These are phyloP conservation scores for Anser cygnoides DNA, from an alignment of 2,113 vertebrate genomes.

Conservation along the genomic window DNA sequence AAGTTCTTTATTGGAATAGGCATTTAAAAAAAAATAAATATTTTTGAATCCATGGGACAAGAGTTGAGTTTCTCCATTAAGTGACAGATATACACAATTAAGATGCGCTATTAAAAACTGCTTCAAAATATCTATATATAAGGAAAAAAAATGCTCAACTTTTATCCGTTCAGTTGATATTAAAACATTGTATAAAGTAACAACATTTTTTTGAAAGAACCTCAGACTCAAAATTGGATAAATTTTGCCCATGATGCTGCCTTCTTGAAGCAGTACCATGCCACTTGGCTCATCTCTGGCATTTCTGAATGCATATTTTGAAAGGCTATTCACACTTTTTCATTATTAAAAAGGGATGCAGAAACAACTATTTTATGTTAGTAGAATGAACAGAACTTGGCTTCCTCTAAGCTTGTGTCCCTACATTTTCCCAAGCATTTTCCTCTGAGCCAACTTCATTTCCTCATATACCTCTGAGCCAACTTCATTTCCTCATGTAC, in stretches of 20 bases:
- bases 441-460: neutral
- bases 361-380: neutral
- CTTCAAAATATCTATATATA: neutral
- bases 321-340: neutral
- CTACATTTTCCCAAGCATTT: neutral
- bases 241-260: neutral
- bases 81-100: no score
- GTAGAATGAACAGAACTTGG: neutral
- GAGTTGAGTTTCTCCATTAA: neutral
- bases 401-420: neutral
- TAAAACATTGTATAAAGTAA: neutral
- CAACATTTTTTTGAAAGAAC: neutral
- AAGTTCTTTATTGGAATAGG: neutral
- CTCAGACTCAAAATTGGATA: neutral
- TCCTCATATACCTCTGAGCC: neutral
- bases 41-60: neutral
- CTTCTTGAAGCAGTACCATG: neutral
- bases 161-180: neutral
- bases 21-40: neutral
- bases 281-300: neutral
- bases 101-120: accelerated
- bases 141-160: neutral
- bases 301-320: neutral
- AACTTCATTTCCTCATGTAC: neutral
- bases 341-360: no score